Evolutionary conservation across 2,113 vertebrate genomes (phyloP).

Genomic region (Arizona elegans): DNA sequence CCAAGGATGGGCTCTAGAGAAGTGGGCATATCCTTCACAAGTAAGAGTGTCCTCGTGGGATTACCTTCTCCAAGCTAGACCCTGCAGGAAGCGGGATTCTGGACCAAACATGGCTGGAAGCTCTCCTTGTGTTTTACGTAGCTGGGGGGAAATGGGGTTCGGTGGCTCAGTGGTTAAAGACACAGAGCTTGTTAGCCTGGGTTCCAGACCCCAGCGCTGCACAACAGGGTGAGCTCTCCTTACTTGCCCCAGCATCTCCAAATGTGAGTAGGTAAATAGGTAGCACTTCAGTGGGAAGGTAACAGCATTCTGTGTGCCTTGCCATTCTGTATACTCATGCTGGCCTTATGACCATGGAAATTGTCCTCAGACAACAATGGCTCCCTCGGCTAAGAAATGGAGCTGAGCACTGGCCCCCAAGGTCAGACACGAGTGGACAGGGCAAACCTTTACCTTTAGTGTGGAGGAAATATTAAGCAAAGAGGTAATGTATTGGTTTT

Average conservation of each 20-base stretch:
- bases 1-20: neutral
- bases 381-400: neutral
- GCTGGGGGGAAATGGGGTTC: neutral
- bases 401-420: neutral
- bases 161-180: neutral
- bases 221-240: too few species aligned
- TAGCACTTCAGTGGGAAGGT: neutral
- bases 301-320: too few species aligned
- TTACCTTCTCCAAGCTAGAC: neutral
- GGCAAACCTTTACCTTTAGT: neutral
- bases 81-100: neutral
- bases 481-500: neutral
- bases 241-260: neutral
- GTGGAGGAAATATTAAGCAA: neutral
- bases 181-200: neutral
- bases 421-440: too few species aligned
- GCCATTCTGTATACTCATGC: rapidly evolving
- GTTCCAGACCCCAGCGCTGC: too few species aligned
- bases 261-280: neutral
- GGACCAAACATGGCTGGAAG: neutral
- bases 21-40: neutral
- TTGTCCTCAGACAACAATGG: neutral
- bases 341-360: neutral
- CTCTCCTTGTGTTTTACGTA: neutral
- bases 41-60: neutral